Evolutionary conservation across 2,113 vertebrate genomes (phyloP), one percentile per base, ranked within the genome.

Genomic region (Struthio camelus): DNA sequence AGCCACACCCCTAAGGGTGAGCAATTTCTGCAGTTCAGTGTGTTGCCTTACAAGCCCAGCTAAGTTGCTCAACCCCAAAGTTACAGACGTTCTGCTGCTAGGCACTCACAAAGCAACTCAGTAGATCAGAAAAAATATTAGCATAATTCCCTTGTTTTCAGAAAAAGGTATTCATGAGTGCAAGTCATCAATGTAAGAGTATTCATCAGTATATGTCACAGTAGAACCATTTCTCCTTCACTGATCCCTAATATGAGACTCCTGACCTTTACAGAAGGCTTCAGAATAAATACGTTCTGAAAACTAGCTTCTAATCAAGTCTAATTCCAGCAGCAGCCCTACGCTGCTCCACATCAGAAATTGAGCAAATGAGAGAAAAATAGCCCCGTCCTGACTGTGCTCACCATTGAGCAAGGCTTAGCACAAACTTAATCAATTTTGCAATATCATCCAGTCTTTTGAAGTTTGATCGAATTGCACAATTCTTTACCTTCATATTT

Each of bases 211-310:
- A 18, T 38, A 14, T 16, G 50, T 42, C 4, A 3, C 32, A 66
- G 51, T 75, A 16, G 48, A 76, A 44, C 25, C 16, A 0, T 42
- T 19, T 75, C 91, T 95, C 51, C 28, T 64, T 71, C 28, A 4
- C 3, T 10, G 15, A 22, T 87, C 44, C 42, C 27, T 3, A 0
- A 4, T 51, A 14, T 65, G 65, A 50, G 51, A 85, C 32, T 23
- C 44, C 67, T 70, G 50, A 85, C 27, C 12, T 54, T 32, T 59
- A 59, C 48, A 10, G 12, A 44, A 46, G 48, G 42, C 69, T 84
- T 88, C 5, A 77, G 50, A 73, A 88, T 58, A 96, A 91, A 82
- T 62, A 65, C 25, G 64, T 67, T 78, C 69, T 67, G 61, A 81
- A 85, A 12, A 36, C 11, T 13, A 61, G 18, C 50, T 89, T 84